These are phyloP conservation scores for Muricea muricata DNA, from an alignment of 92 coral and sea anemone species.

Conservation along the genomic window DNA sequence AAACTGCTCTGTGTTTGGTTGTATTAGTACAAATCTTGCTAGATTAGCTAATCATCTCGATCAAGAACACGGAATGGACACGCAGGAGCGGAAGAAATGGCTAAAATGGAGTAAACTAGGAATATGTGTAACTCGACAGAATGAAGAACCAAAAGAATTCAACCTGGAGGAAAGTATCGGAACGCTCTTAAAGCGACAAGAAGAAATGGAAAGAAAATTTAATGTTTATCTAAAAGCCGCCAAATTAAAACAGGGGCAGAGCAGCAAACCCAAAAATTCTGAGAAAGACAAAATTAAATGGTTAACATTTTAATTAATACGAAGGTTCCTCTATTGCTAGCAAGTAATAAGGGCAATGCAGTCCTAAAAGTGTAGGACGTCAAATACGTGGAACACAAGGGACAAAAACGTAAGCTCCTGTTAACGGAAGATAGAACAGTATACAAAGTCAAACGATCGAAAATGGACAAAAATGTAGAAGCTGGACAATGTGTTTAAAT, in stretches of 20 bases:
- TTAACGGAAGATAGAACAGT: not conserved
- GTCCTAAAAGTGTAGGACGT: not conserved
- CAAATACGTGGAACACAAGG: not conserved
- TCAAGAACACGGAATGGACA: not conserved
- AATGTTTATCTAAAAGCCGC: not conserved
- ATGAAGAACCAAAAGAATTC: not conserved
- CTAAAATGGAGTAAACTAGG: not conserved
- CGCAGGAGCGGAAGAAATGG: not conserved
- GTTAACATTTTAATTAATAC: not conserved
- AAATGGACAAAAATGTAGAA: not conserved
- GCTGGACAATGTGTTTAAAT: no score
- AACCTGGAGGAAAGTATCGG: not conserved
- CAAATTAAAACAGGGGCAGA: not conserved
- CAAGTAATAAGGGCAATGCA: not conserved
- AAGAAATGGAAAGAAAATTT: not conserved
- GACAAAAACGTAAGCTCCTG: not conserved
- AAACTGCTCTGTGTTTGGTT: conserved; percentile 16
- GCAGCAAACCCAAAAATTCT: not conserved
- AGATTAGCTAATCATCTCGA: conserved; percentile 13
- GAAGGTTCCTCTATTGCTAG: not conserved
- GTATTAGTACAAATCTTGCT: not conserved
- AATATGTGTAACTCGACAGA: not conserved
- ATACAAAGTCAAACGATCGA: not conserved
- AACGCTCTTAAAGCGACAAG: not conserved
- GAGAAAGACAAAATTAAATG: not conserved